Evolutionary conservation across 2,797 vertebrate species (phyloP).

Genomic region (Pseudomugil gertrudae): DNA sequence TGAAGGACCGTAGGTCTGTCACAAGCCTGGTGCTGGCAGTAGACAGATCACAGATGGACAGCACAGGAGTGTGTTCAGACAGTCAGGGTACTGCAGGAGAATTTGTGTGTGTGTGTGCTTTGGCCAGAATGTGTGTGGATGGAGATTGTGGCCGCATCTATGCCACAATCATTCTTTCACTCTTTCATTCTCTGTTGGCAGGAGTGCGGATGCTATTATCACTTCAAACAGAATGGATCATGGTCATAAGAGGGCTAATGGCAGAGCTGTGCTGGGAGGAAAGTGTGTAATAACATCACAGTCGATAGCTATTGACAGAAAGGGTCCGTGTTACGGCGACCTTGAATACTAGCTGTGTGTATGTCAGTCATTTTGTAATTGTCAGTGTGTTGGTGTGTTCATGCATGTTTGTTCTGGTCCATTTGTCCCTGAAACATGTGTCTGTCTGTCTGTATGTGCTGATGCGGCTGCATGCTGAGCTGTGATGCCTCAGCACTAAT

Average conservation of each 20-base stretch:
- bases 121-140: slow-evolving; percentile 63
- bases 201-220: slow-evolving; percentile 71
- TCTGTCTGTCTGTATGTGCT: not conserved
- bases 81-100: slow-evolving; percentile 41
- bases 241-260: slow-evolving; percentile 76
- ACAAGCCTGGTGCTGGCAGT: slow-evolving; percentile 63
- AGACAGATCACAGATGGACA: slow-evolving; percentile 77
- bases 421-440: slow-evolving; percentile 29
- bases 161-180: slow-evolving; percentile 60
- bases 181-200: slow-evolving; percentile 67
- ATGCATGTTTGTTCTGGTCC: slow-evolving; percentile 21
- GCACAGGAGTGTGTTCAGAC: slow-evolving; percentile 62
- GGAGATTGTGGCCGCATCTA: slow-evolving; percentile 55
- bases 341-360: slow-evolving; percentile 50
- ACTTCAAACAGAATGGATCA: slow-evolving; percentile 80
- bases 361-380: slow-evolving; percentile 45
- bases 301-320: slow-evolving; percentile 77
- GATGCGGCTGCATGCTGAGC: slow-evolving; percentile 15
- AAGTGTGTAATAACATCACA: slow-evolving; percentile 76
- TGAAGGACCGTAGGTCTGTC: slow-evolving; percentile 59
- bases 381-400: slow-evolving; percentile 27
- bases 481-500: slow-evolving; percentile 21
- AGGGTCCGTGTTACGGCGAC: slow-evolving; percentile 44
- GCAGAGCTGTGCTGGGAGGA: slow-evolving; percentile 61
- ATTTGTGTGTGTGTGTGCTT: slow-evolving; percentile 40